A percentile compares a stretch with the other conserved stretches of the same genome.
phyloP scores from a whole-genome alignment of 2,888 invertebrate genomes.

The Agriopis marginaria region DNA sequence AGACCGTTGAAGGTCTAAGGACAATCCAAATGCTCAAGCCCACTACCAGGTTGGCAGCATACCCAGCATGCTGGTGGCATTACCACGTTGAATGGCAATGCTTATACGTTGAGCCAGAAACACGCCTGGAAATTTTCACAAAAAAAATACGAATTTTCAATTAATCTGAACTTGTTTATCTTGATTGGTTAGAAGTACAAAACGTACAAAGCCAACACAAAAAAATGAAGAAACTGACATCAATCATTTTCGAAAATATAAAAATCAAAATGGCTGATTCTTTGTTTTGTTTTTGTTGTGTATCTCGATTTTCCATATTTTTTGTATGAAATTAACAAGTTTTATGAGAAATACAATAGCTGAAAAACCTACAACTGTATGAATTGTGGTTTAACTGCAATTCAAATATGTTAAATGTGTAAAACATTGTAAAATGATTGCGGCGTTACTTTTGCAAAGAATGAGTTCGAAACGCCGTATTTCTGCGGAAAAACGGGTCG shows the following conservation, averaged over 20 bases:
- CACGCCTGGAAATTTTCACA: too few species aligned
- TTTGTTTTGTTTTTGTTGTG: constrained; percentile 27
- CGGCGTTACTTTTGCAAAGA: constrained; percentile 60
- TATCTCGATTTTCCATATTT: background rate
- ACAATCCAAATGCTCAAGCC: too few species aligned
- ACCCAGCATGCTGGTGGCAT: too few species aligned
- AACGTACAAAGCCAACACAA: background rate
- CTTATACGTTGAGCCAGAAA: too few species aligned
- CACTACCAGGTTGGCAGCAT: too few species aligned
- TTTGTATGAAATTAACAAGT: background rate
- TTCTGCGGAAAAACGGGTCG: constrained; percentile 30
- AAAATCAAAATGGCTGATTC: constrained; percentile 18
- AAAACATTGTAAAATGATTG: constrained; percentile 1
- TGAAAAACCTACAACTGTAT: background rate
- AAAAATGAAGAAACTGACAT: background rate
- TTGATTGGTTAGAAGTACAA: too few species aligned
- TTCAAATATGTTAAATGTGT: background rate
- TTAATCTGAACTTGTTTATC: too few species aligned
- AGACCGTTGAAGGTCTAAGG: too few species aligned
- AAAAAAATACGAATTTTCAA: too few species aligned
- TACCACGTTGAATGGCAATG: too few species aligned
- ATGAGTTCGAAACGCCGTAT: constrained; percentile 38
- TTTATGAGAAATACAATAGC: background rate
- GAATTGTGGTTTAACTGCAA: background rate
- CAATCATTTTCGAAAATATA: background rate